Base-by-base conservation (phyloP, 2,797 vertebrate genomes). In the Spea hammondii region DNA sequence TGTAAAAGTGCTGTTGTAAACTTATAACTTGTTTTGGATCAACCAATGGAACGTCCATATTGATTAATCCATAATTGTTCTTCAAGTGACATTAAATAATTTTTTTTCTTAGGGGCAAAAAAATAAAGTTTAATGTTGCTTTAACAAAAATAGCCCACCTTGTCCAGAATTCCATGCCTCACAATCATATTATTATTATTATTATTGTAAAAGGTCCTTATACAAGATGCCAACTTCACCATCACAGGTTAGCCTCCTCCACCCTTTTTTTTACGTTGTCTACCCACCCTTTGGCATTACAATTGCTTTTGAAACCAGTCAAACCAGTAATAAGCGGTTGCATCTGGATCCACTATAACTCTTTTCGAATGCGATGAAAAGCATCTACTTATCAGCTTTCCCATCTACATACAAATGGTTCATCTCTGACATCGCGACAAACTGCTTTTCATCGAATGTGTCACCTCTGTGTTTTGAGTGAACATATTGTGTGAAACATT, bases 351-450 rank as follows among this genome's bases (percentile, higher is more conserved):
- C n/a, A 51, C 12, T 48, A 17, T 6, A 5, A 47, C 32, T 44
- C 10, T 8, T 46, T 51, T 17, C 14, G 12, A 49, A 7, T 17
- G 17, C 50, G 51, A 55, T 9, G 3, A 17, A 13, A 45, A 44
- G 62, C 44, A 79, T 54, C 46, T 79, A 8, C 64, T 70, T 74
- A 74, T 79, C 78, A 6, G 65, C n/a, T 11, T 9, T 4, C 17
- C 64, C 50, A 79, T 72, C 55, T 54, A 4, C 12, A 44, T 67
- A 11, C 0, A 17, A 8, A 49, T 32, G 53, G 55, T 12, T 12
- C 11, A 60, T 62, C 50, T 77, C 57, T 51, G 65, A 3, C 17
- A 46, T 12, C 1, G 45, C 48, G 13, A 72, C 5, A 0, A 7
- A 0, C 11, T 6, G 32, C 32, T 5, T 74, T 44, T 5, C 49